These are phyloP conservation scores for Calephelis virginiensis DNA, from an alignment of 1,140 invertebrate genomes.

Conservation along the genomic window DNA sequence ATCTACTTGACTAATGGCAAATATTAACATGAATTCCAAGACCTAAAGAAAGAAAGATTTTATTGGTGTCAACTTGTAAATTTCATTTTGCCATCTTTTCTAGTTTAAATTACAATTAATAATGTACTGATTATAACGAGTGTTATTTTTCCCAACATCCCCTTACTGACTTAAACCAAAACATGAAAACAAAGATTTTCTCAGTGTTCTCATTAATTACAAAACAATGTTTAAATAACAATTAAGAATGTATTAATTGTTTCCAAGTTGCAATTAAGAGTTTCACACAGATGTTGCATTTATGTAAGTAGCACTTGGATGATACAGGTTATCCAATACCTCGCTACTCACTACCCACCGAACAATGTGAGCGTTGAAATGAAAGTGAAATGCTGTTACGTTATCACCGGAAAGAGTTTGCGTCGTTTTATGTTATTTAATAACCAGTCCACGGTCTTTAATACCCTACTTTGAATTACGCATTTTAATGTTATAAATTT, in stretches of 20 bases:
- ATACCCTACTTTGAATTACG: constrained; percentile 21
- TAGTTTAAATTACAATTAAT: too few species aligned
- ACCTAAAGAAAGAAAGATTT: too few species aligned
- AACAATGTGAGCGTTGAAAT: constrained; percentile 70
- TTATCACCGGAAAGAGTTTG: constrained; percentile 56
- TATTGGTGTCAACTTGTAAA: too few species aligned
- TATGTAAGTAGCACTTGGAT: constrained; percentile 58
- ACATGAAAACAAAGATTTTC: too few species aligned
- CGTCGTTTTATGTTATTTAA: constrained; percentile 36
- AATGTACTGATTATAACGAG: too few species aligned
- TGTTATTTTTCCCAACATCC: too few species aligned
- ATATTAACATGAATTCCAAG: too few species aligned
- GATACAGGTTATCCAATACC: constrained; percentile 71
- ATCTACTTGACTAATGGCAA: too few species aligned
- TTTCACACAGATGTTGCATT: constrained; percentile 62
- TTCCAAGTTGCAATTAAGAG: constrained; percentile 51
- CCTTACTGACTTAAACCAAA: too few species aligned
- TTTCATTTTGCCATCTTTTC: too few species aligned
- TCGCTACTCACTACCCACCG: constrained; percentile 47
- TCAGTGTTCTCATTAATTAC: constrained; percentile 38
- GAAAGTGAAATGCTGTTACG: constrained; percentile 72
- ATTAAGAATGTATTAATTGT: constrained; percentile 47
- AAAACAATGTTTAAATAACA: constrained; percentile 61
- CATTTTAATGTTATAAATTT: constrained; percentile 15
- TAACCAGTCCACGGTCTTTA: constrained; percentile 28